Conservation (phyloP, 2,888 invertebrate genomes). For the Sinotaia quadrata region DNA sequence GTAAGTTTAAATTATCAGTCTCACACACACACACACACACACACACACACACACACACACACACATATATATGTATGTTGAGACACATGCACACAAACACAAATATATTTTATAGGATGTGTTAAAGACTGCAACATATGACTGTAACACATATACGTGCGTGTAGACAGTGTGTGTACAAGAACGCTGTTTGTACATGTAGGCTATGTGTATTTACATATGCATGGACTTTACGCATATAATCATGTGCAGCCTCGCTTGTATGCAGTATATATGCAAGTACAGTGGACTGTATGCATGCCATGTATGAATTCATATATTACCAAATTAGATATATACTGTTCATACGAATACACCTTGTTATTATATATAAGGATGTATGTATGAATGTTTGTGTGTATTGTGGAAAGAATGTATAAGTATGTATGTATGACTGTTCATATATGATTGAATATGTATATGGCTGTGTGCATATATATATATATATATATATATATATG, state of each 20-base stretch:
- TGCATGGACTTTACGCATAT: no score
- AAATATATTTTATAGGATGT: conserved; percentile 1
- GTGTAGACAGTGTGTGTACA: no score
- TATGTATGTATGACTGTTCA: background rate
- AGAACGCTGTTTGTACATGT: no score
- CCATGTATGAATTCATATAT: no score
- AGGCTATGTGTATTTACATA: no score
- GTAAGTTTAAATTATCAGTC: background rate
- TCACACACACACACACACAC: conserved; percentile 3
- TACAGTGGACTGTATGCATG: no score
- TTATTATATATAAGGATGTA: background rate
- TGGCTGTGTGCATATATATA: background rate
- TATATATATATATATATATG: background rate
- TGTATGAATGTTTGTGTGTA: background rate
- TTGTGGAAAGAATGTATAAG: background rate
- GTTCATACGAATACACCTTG: no score
- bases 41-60: conserved; percentile 1
- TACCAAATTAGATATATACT: no score
- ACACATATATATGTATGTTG: background rate
- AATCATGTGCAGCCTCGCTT: no score
- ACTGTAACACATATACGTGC: no score
- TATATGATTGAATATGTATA: background rate
- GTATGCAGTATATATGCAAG: no score
- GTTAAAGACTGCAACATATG: no score
- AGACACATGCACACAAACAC: background rate